These are phyloP conservation scores for Ataeniobius toweri DNA, from an alignment of 2,797 vertebrate genomes.

Conservation along the genomic window DNA sequence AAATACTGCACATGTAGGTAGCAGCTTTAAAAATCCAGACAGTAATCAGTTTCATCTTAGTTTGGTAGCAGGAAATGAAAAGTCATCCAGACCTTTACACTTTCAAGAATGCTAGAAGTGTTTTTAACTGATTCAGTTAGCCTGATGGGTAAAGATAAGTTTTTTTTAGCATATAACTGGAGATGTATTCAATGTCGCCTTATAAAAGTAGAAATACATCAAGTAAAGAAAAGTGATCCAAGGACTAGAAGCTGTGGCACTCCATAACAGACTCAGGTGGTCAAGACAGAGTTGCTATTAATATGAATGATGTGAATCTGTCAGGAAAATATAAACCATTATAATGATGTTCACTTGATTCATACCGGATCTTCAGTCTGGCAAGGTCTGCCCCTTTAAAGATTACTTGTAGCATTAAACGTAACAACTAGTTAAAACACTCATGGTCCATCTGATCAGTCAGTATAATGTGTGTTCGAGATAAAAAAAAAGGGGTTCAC, in stretches of 20 bases:
- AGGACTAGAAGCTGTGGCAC: background rate
- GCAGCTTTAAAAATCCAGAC: background rate
- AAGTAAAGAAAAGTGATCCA: background rate
- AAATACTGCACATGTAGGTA: background rate
- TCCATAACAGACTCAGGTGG: background rate
- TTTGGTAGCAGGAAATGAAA: no score
- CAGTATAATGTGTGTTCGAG: no score
- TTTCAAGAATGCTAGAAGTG: background rate
- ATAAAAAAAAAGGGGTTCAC: no score
- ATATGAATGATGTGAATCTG: background rate
- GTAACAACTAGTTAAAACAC: no score
- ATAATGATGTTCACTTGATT: background rate
- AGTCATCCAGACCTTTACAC: background rate
- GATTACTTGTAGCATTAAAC: no score
- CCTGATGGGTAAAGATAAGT: background rate
- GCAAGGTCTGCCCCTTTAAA: no score
- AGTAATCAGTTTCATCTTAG: background rate
- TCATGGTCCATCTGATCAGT: no score
- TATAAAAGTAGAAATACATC: background rate
- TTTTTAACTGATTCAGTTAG: background rate
- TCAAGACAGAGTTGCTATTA: background rate
- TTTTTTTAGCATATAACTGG: background rate
- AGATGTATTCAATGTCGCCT: background rate
- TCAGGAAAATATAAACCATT: background rate
- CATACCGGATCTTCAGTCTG: background rate